A percentile compares a stretch with the other conserved stretches of the same genome.
These are phyloP conservation scores for Buphagus erythrorhynchus DNA, from an alignment of 2,797 vertebrate species.

Conservation along the genomic window DNA sequence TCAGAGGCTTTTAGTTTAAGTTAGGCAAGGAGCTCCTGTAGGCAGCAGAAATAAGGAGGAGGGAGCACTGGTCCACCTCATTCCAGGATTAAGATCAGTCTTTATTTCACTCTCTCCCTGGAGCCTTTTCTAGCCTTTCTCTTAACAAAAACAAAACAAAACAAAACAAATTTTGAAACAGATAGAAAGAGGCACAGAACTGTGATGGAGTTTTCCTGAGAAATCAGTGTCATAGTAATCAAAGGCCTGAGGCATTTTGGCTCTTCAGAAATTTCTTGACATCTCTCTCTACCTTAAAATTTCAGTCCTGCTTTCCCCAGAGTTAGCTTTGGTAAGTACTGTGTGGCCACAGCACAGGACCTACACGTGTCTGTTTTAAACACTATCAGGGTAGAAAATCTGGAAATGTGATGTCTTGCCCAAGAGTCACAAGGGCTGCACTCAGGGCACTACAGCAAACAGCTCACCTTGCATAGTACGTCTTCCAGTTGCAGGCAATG, in stretches of 20 bases:
- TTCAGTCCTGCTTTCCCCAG: not conserved
- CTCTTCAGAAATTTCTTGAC: not conserved
- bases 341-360: not conserved
- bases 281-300: not conserved
- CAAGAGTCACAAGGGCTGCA: not conserved
- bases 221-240: not conserved
- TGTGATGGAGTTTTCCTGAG: not conserved
- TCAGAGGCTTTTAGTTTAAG: not conserved
- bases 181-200: not conserved
- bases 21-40: not conserved
- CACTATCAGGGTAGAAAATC: not conserved
- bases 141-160: not conserved
- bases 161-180: not conserved
- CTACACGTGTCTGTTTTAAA: not conserved
- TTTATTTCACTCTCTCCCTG: not conserved
- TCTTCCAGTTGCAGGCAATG: conserved; percentile 98
- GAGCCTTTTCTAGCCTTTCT: not conserved
- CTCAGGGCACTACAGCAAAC: not conserved
- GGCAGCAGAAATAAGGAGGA: not conserved
- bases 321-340: not conserved
- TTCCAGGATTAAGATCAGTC: not conserved
- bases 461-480: conserved; percentile 95
- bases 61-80: not conserved
- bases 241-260: not conserved
- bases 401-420: not conserved